Evolutionary conservation across 2,113 vertebrate genomes (phyloP).

Genomic region (Prolemur simus): DNA sequence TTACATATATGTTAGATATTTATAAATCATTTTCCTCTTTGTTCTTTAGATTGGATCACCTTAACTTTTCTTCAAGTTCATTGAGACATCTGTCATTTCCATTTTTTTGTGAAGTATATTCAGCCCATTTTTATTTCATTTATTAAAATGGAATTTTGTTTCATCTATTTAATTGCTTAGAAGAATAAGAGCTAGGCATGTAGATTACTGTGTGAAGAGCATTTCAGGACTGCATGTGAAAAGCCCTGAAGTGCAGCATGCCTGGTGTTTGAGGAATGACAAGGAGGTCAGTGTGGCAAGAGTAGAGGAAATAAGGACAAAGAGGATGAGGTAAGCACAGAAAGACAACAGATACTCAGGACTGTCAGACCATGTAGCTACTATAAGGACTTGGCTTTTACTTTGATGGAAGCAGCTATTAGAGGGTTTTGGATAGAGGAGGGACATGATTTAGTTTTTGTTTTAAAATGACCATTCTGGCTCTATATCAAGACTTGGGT

Average conservation of each 20-base stretch:
- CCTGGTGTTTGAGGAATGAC: not conserved
- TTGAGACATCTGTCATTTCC: not conserved
- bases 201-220: not conserved
- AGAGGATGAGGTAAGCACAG: not conserved
- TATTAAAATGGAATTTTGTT: not conserved
- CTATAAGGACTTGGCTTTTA: not conserved
- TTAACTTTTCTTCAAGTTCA: not conserved
- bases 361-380: not conserved
- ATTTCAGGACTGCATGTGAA: not conserved
- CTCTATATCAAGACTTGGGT: not conserved
- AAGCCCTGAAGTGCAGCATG: not conserved
- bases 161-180: not conserved
- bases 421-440: not conserved
- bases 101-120: not conserved
- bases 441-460: not conserved
- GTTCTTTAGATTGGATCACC: not conserved
- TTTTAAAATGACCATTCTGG: not conserved
- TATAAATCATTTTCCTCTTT: not conserved
- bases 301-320: not conserved
- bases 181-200: not conserved
- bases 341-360: not conserved
- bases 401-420: not conserved
- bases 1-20: not conserved
- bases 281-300: not conserved
- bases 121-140: not conserved